phyloP scores from a whole-genome alignment of 1,140 invertebrate genomes.

The Drosophila sturtevanti region DNA sequence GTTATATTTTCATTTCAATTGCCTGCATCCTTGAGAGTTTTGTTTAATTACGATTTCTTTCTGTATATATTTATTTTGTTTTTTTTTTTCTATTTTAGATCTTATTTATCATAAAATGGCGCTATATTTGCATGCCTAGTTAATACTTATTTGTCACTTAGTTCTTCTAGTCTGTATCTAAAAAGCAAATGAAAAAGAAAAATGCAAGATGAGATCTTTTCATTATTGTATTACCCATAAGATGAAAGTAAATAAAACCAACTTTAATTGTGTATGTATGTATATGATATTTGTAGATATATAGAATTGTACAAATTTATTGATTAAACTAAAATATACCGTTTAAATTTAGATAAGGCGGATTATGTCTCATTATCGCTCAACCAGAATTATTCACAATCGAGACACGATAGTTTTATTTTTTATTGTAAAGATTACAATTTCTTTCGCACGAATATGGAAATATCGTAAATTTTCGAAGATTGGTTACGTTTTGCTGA shows the following conservation, averaged over 20 bases:
- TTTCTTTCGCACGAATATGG: no score
- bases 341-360: conserved; percentile 54
- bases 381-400: no score
- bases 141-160: conserved; percentile 73
- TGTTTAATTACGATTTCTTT: conserved; percentile 17
- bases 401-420: conserved; percentile 8
- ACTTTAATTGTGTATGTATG: conserved; percentile 47
- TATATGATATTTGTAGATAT: conserved; percentile 49
- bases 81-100: conserved; percentile 46
- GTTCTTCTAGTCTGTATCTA: conserved; percentile 79
- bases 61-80: conserved; percentile 61
- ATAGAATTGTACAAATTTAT: conserved; percentile 79
- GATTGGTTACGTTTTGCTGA: no score
- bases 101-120: conserved; percentile 52
- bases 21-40: conserved; percentile 42
- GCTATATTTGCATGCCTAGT: conserved; percentile 66
- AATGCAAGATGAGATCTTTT: conserved; percentile 52
- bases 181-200: conserved; percentile 33
- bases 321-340: conserved; percentile 71
- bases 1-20: conserved; percentile 49
- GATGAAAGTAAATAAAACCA: conserved; percentile 27
- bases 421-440: not conserved
- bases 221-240: conserved; percentile 41
- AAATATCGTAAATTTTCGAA: no score
- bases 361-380: no score